Evolutionary conservation across 1,140 invertebrate species (phyloP).

Genomic region (Papilio polyxenes): DNA sequence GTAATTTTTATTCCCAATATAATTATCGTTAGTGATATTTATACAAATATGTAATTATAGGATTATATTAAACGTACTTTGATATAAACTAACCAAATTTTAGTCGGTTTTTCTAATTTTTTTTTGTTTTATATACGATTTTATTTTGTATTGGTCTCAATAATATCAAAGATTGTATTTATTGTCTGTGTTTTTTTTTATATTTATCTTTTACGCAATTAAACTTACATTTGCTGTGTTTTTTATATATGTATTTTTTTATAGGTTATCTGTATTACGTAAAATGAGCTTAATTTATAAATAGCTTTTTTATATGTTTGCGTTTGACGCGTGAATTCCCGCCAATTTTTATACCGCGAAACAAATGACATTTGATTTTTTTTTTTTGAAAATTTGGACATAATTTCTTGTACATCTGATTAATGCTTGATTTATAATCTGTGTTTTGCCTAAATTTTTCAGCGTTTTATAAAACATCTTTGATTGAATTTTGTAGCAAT

Average conservation of each 20-base stretch:
- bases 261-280: conserved; percentile 21
- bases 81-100: conserved; percentile 68
- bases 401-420: background rate
- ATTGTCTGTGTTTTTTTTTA: conserved; percentile 42
- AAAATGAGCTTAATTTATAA: conserved; percentile 18
- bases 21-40: conserved; percentile 62
- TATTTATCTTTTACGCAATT: conserved; percentile 20
- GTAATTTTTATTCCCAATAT: conserved; percentile 14
- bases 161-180: conserved; percentile 72
- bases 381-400: background rate
- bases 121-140: conserved; percentile 41
- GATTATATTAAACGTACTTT: conserved; percentile 55
- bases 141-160: conserved; percentile 72
- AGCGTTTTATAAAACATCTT: background rate
- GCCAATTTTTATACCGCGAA: background rate
- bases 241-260: conserved; percentile 43
- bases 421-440: background rate
- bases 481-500: background rate
- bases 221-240: conserved; percentile 21
- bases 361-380: background rate
- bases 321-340: conserved; percentile 22
- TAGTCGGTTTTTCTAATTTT: conserved; percentile 62
- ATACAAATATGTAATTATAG: conserved; percentile 62
- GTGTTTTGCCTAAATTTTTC: background rate
- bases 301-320: conserved; percentile 14